Evolutionary conservation across 92 coral and sea anemone genomes (phyloP), one percentile per base, ranked within the genome.

Genomic region (Palythoa grandis): DNA sequence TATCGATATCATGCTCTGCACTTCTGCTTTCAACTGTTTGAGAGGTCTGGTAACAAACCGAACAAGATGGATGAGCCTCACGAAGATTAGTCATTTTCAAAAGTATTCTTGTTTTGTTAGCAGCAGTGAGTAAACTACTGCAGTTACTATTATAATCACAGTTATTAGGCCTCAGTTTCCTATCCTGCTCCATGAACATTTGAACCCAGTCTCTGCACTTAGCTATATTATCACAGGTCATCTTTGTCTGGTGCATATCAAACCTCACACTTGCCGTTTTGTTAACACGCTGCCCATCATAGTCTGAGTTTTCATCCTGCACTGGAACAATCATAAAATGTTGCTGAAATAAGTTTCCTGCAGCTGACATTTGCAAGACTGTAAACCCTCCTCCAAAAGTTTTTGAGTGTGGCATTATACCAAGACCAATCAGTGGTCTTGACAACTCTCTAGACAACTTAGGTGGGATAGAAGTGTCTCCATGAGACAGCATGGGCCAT

Each of bases 281-380:
- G 20, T 85, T 83, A 0, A 70, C 24, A n/a, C 52, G 52, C 6
- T 70, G 63, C 60, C 77, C 78, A 52, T 89, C 89, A 61, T 38
- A 57, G 52, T 17, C 58, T 4, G 53, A 10, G n/a, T 9, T 60
- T 15, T 10, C 40, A 2, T 66, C 61, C 24, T 47, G 57, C 50
- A 22, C 47, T 12, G 85, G 74, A 80, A 24, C 72, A 80, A 70
- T 60, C 9, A 56, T 71, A 43, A 95, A 90, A 13, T 91, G 89
- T 90, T 96, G 98, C 77, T 93, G 92, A 73, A 95, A 96, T 65
- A 96, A 29, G 76, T 96, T 95, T 2, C 99, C 99, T 7, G 79
- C 87, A 29, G 89, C 85, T 20, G 99, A 95, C 91, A 97, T 78
- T 82, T 95, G 97, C 25, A 97, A 52, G 52, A 88, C 91, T 69